Evolutionary conservation across 1,140 invertebrate genomes (phyloP), one percentile per base, ranked within the genome.

Genomic region (Drosophila ogumai): DNA sequence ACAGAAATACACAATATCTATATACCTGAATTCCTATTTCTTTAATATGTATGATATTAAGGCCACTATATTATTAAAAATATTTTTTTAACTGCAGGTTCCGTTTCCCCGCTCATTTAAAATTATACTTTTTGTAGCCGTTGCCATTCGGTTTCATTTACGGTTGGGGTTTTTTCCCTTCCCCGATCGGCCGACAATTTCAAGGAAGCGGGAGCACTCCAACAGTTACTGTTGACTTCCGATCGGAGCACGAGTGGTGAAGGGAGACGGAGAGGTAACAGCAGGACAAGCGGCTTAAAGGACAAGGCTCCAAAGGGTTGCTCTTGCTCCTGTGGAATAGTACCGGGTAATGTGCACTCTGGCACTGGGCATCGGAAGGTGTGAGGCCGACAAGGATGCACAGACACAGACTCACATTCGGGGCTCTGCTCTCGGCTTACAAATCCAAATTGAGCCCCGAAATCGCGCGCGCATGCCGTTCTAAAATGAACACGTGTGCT

Each of bases 281-380:
- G 85, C 81, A 90, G 86, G 81, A 90, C 73, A 90, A 87, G 72
- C 84, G 76, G 84, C 84, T 88, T 90, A 80, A 79, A 87, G 85
- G 80, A 85, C 74, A 67, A 57, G 47, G 58, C 22, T 65, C 74
- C 67, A 82, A 79, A 90, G 85, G 85, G 86, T 90, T 88, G 76
- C 38, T 66, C 44, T 81, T 90, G 76, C 38, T 63, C 50, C 28
- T 58, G 43, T 28, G 44, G 28, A 65, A 49, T 12, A 34, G 25
- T 10, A 12, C 6, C 25, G 28, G 60, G 60, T 57, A 34, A 34
- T 34, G 50, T 6, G 50, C n/a, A 57, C 55, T 28, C n/a, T 32
- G 32, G 36, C 36, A 52, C 22, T 40, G 54, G 40, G 54, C 43
- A 55, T 55, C 59, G 44, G 68, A 54, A 87, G 85, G 85, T 90